Base-by-base conservation (phyloP, 2,113 vertebrate species). In the Paratilapia polleni region DNA sequence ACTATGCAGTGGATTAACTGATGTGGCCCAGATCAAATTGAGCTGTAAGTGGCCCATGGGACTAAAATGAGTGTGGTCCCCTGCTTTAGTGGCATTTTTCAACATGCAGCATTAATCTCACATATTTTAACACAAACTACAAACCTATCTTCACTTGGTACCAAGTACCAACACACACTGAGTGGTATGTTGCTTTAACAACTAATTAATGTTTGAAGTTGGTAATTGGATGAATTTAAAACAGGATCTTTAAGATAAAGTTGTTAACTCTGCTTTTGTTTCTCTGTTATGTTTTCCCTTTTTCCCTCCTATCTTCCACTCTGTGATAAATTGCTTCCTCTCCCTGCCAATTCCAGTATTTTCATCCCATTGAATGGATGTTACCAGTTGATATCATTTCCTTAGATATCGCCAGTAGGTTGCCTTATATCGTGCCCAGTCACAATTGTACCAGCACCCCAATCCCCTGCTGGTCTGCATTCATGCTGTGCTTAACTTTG, bases 1-100 rank as follows among this genome's bases (percentile, higher is more conserved):
- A 1, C 31, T 0, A 0, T 14, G 34, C 13, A 38, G 19, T n/a
- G 20, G 36, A 24, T 43, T 3, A 0, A 0, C 63, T 15, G 36
- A 24, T 47, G 43, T 15, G 14, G 14, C 28, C 28, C 28, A 36
- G 4, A 7, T 36, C 8, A 36, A 36, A 36, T 36, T 36, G 36
- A 36, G 36, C 36, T 36, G 6, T 36, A 36, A 36, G 36, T 36
- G 36, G 36, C 15, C 14, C 49, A 52, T 2, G 17, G 47, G 47
- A 19, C 49, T 52, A 15, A 52, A 52, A 52, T 19, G 49, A 52
- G 49, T 52, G 17, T 14, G 43, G 13, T 12, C 13, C 43, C 13
- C 43, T 47, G 43, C 9, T 34, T 34, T 34, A 34, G 34, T 4
- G 6, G 34, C 6, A 1, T 14, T 47, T 49, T 49, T 17, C 14